These are phyloP conservation scores for Cheilosia pagana DNA, from an alignment of 2,888 invertebrate species.

Conservation along the genomic window DNA sequence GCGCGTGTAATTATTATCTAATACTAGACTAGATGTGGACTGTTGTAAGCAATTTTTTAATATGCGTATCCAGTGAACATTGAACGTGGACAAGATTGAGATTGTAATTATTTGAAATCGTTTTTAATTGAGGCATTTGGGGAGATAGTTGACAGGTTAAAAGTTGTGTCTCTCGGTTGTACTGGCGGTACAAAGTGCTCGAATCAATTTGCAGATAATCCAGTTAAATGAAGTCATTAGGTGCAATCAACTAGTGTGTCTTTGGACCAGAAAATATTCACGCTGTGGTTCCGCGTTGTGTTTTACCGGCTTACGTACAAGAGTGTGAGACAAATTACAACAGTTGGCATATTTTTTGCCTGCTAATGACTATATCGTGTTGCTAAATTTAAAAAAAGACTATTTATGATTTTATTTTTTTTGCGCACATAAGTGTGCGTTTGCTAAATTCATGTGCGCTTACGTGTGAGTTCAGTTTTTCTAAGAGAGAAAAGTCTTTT, in stretches of 20 bases:
- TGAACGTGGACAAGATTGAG: conserved; percentile 10
- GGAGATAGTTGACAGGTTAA: neutral
- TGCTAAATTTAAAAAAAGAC: too few species aligned
- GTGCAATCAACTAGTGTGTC: neutral
- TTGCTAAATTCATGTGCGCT: too few species aligned
- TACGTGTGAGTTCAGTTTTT: too few species aligned
- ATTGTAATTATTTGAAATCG: conserved; percentile 32
- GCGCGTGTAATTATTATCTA: conserved; percentile 47
- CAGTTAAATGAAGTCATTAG: neutral
- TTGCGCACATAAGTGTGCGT: too few species aligned
- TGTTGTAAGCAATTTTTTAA: conserved; percentile 29
- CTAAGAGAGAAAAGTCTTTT: too few species aligned
- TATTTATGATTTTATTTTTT: too few species aligned
- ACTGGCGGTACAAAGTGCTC: neutral
- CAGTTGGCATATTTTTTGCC: too few species aligned
- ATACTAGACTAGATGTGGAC: conserved; percentile 33
- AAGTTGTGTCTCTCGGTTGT: neutral
- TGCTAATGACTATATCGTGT: too few species aligned
- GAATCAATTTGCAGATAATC: neutral
- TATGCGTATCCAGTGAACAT: conserved; percentile 20
- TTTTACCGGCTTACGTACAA: too few species aligned
- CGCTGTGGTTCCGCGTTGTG: too few species aligned
- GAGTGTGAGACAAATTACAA: too few species aligned
- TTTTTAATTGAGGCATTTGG: conserved; percentile 46
- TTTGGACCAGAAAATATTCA: too few species aligned